Conservation (phyloP, 2,797 vertebrate genomes). For the Pseudocheirus occidentalis region DNA sequence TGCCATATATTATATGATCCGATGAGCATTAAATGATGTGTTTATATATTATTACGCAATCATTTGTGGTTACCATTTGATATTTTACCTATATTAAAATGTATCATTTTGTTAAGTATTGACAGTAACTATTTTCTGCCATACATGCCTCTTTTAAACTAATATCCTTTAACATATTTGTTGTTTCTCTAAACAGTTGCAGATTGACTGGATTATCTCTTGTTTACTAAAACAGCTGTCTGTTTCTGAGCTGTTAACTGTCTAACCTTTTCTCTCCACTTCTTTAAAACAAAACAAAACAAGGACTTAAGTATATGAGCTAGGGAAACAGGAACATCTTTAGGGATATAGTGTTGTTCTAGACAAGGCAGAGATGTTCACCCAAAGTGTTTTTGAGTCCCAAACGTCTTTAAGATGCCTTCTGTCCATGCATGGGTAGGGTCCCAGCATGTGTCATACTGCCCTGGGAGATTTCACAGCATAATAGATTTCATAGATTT, state of each 20-base stretch:
- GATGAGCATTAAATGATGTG: slow-evolving; percentile 62
- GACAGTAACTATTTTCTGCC: slow-evolving; percentile 78
- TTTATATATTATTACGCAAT: slow-evolving; percentile 74
- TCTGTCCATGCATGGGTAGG: neutral
- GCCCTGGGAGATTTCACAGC: slow-evolving; percentile 2
- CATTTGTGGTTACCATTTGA: slow-evolving; percentile 71
- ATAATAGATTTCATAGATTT: no score
- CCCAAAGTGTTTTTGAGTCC: neutral
- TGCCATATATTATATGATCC: slow-evolving; percentile 1
- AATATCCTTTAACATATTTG: slow-evolving; percentile 84
- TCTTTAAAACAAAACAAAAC: slow-evolving; percentile 46
- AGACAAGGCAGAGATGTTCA: slow-evolving; percentile 32
- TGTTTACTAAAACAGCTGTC: slow-evolving; percentile 80
- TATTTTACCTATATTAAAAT: slow-evolving; percentile 77
- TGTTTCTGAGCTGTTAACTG: slow-evolving; percentile 81
- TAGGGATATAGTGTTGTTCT: slow-evolving; percentile 34
- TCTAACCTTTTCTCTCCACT: slow-evolving; percentile 82
- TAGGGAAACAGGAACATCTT: slow-evolving; percentile 42
- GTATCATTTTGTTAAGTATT: slow-evolving; percentile 79
- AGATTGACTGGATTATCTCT: slow-evolving; percentile 83
- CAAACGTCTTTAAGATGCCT: slow-evolving; percentile 25
- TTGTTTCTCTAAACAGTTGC: slow-evolving; percentile 86
- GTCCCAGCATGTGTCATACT: slow-evolving; percentile 11
- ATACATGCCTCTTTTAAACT: slow-evolving; percentile 81
- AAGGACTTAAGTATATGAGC: slow-evolving; percentile 54